Conservation (phyloP, 2,888 invertebrate genomes). For the Amphipyra tragopoginis region DNA sequence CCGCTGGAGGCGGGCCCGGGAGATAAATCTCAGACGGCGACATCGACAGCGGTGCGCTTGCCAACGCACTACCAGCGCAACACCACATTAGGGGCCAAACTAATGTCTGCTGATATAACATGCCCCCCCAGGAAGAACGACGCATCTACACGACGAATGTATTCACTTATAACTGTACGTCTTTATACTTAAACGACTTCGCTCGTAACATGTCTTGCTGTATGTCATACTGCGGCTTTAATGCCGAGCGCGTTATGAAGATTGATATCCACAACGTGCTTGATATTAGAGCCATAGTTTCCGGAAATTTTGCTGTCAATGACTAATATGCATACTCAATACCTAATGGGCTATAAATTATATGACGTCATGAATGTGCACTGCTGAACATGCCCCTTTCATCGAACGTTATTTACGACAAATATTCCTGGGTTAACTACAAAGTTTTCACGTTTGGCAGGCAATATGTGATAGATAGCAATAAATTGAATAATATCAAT, state of each 20-base stretch:
- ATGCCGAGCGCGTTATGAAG: conserved; percentile 2
- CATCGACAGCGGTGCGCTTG: conserved; percentile 75
- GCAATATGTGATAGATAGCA: too few relatives aligned
- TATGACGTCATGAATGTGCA: neutral
- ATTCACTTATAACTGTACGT: conserved; percentile 31
- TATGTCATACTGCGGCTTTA: conserved; percentile 16
- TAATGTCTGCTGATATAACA: conserved; percentile 75
- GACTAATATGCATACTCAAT: neutral
- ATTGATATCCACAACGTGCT: neutral
- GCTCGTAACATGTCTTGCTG: conserved; percentile 6
- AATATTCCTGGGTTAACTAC: too few relatives aligned
- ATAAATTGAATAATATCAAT: too few relatives aligned
- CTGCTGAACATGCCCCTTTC: neutral
- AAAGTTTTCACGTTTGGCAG: too few relatives aligned
- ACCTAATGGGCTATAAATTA: neutral
- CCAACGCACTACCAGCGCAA: conserved; percentile 70
- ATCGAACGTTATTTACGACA: neutral
- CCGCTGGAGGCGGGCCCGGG: conserved; percentile 64
- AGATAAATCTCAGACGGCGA: conserved; percentile 77
- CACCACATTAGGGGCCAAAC: conserved; percentile 74
- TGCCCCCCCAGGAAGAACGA: conserved; percentile 60
- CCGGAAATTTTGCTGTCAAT: neutral
- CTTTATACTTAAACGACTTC: conserved; percentile 24
- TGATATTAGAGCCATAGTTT: conserved; percentile 1
- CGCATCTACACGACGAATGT: conserved; percentile 37